Evolutionary conservation across 2,797 vertebrate species (phyloP), one percentile per base, ranked within the genome.

Genomic region (Chelidonichthys spinosus): DNA sequence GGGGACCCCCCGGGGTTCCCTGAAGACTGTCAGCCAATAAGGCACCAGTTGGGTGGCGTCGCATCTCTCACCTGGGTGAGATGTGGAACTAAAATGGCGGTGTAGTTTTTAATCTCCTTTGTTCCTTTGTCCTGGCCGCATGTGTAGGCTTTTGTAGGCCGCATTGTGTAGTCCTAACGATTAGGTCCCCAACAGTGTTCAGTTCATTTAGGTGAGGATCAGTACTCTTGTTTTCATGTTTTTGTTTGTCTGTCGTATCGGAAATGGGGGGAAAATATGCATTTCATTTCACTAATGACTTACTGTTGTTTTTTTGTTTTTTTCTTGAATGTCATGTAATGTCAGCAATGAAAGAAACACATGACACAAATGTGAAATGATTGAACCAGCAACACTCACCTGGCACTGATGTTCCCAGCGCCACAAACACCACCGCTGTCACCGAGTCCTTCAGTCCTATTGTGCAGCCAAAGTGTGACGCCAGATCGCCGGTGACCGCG

Each of bases 351-450:
- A 52, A 52, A 7, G 1, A 7, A 15, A 7, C 2, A 15, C 3
- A 32, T 50, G 10, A 11, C 7, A 62, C 7, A 59, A 42, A 14
- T 4, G 2, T 13, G 10, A n/a, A 67, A 14, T 18, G 4, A 6
- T 44, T 36, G 9, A 36, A 7, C 9, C 39, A 0, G 14, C 9
- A 15, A 17, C 35, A 10, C 79, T 79, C 59, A 96, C 96, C 96
- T 78, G 96, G 96, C 40, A 96, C 93, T 0, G 96, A 96, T 7
- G 96, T 96, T 17, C 96, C 96, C 60, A 96, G 88, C 0, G 96
- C 96, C 84, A 96, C 96, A 6, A 96, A 96, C 78, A 96, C 95
- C 88, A 96, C 96, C 0, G 96, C 96, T 0, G 96, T 96, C 90
- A 96, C 96, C 0, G 96, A 94, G 90, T 96, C 96, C 89, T 96